Conservation (phyloP, 2,113 vertebrate species). For the Pangasianodon gigas region DNA sequence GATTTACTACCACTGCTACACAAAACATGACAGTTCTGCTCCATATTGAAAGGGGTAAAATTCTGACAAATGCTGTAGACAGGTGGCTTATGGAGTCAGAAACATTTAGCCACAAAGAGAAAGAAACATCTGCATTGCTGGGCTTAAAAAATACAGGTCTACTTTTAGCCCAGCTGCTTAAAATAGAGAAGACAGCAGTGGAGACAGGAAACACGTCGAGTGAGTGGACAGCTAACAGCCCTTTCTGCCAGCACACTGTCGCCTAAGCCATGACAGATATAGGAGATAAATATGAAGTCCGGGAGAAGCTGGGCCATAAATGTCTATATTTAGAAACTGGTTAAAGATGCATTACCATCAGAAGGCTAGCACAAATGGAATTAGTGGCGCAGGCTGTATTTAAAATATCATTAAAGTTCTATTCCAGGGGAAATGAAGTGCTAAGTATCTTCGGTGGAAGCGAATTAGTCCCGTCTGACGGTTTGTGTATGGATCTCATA, state of each 20-base stretch:
- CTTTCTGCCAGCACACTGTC: conserved; percentile 66
- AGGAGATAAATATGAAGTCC: conserved; percentile 76
- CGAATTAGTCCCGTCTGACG: conserved; percentile 31
- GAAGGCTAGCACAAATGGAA: conserved; percentile 72
- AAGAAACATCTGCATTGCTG: conserved; percentile 44
- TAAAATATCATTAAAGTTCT: conserved; percentile 75
- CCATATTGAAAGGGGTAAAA: not conserved
- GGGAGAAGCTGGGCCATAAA: conserved; percentile 73
- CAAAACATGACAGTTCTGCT: not conserved
- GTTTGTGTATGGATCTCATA: conserved; percentile 2
- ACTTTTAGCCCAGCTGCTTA: conserved; percentile 44
- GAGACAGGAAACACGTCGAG: conserved; percentile 51
- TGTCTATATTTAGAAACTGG: conserved; percentile 76
- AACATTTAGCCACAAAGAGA: conserved; percentile 23
- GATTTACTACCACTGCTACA: conserved; percentile 13
- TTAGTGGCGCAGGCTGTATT: conserved; percentile 67
- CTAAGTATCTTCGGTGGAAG: conserved; percentile 67
- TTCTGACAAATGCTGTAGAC: conserved; percentile 23
- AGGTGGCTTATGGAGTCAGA: conserved; percentile 19
- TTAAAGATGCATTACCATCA: conserved; percentile 78
- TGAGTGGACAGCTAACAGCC: conserved; percentile 44
- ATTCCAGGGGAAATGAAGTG: conserved; percentile 67
- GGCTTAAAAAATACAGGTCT: conserved; percentile 2
- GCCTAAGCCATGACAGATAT: conserved; percentile 75
- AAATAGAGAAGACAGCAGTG: conserved; percentile 46